A percentile compares a stretch with the other conserved stretches of the same genome.
Evolutionary conservation across 2,888 invertebrate genomes (phyloP).

Genomic region (Heteropelma amictum): DNA sequence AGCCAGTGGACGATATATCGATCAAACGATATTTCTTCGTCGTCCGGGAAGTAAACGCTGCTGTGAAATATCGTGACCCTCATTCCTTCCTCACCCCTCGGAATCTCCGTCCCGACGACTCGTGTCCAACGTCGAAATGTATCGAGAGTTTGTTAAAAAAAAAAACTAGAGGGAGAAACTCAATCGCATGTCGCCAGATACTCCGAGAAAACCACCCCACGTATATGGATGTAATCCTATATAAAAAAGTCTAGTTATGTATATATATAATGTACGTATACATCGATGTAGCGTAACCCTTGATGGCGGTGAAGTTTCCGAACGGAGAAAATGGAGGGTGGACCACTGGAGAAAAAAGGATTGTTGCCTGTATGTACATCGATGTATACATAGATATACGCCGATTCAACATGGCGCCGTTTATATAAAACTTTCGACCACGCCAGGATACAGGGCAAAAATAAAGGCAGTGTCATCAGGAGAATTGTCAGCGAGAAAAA

Average conservation of each 20-base stretch:
- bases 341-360: constrained; percentile 19
- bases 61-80: constrained; percentile 8
- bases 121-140: constrained; percentile 8
- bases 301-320: background rate
- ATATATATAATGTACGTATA: background rate
- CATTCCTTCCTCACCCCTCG: background rate
- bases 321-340: background rate
- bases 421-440: constrained; percentile 18
- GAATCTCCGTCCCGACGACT: background rate
- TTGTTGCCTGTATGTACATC: background rate
- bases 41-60: background rate
- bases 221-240: background rate
- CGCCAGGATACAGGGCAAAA: constrained; percentile 20
- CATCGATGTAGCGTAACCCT: background rate
- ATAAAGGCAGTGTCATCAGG: constrained; percentile 15
- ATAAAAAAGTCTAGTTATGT: no score
- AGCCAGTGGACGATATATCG: background rate
- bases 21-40: constrained; percentile 41
- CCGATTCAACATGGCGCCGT: background rate
- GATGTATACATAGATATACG: background rate
- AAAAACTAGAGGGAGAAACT: constrained; percentile 6
- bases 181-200: constrained; percentile 1
- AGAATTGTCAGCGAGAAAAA: constrained; percentile 32
- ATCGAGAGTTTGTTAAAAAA: background rate
- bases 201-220: background rate